Percentiles rank a stretch among this genome's conserved stretches.
Conservation (phyloP, 2,888 invertebrate species). For the Eutolmus rufibarbis region DNA sequence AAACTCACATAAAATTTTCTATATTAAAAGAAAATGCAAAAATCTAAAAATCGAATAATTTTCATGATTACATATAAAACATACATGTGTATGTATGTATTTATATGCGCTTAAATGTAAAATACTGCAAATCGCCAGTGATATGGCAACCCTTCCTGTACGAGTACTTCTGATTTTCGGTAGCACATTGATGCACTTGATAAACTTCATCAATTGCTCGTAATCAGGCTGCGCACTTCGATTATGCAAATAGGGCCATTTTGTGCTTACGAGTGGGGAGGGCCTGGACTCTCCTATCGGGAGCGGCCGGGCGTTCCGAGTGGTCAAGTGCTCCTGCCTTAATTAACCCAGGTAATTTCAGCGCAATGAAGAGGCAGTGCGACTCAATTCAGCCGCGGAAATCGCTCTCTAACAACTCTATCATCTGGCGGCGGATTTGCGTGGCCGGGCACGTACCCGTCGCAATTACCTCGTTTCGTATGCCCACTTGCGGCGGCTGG, state of each 20-base stretch:
- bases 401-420: conserved; percentile 34
- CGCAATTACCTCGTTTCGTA: conserved; percentile 32
- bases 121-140: too few species aligned
- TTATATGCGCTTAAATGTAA: too few species aligned
- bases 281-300: not conserved
- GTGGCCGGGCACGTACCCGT: not conserved
- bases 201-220: not conserved
- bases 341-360: not conserved
- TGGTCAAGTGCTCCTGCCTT: not conserved
- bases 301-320: not conserved
- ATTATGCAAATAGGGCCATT: not conserved
- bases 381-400: conserved; percentile 2
- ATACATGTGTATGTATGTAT: too few species aligned
- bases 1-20: too few species aligned
- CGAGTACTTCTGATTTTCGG: not conserved
- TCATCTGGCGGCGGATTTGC: conserved; percentile 17
- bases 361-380: not conserved
- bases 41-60: too few species aligned
- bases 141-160: not conserved
- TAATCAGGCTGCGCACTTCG: not conserved
- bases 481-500: conserved; percentile 2
- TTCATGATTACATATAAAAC: too few species aligned
- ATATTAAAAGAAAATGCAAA: too few species aligned
- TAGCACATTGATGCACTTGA: not conserved
- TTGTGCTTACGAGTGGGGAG: not conserved